These are phyloP conservation scores for Cepphus grylle DNA, from an alignment of 2,113 vertebrate species.

Conservation along the genomic window DNA sequence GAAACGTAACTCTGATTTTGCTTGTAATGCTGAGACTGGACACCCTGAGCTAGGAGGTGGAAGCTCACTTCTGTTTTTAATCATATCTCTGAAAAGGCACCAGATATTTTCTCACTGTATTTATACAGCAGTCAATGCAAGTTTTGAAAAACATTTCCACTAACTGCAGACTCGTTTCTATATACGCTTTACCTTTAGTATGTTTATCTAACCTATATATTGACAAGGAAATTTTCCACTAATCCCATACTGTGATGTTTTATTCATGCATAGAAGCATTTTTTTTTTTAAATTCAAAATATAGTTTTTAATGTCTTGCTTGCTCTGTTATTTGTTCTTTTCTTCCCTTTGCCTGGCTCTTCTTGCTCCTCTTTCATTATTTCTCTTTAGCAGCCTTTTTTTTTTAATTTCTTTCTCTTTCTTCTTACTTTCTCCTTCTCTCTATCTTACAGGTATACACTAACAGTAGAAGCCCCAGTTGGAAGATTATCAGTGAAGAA, in stretches of 20 bases:
- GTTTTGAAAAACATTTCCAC: constrained; percentile 56
- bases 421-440: constrained; percentile 12
- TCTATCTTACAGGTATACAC: constrained; percentile 42
- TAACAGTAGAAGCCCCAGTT: constrained; percentile 30
- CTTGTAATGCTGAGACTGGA: constrained; percentile 17
- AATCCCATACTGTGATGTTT: not conserved
- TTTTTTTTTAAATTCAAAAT: not conserved
- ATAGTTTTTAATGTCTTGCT: not conserved
- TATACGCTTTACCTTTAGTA: not conserved
- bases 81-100: constrained; percentile 44
- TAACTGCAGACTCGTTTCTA: constrained; percentile 15
- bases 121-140: constrained; percentile 66
- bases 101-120: constrained; percentile 72
- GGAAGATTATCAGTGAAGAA: constrained; percentile 47
- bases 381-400: not conserved
- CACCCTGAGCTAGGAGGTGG: constrained; percentile 60
- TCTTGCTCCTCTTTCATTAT: not conserved
- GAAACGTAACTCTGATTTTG: constrained; percentile 47
- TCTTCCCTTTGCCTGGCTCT: not conserved
- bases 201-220: not conserved
- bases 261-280: not conserved
- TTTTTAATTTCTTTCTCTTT: not conserved
- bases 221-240: not conserved
- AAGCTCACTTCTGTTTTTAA: constrained; percentile 46
- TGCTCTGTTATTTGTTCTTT: not conserved